A percentile compares a stretch with the other conserved stretches of the same genome.
These are phyloP conservation scores for Eptatretus atami DNA, from an alignment of 2,797 vertebrate species.

Conservation along the genomic window DNA sequence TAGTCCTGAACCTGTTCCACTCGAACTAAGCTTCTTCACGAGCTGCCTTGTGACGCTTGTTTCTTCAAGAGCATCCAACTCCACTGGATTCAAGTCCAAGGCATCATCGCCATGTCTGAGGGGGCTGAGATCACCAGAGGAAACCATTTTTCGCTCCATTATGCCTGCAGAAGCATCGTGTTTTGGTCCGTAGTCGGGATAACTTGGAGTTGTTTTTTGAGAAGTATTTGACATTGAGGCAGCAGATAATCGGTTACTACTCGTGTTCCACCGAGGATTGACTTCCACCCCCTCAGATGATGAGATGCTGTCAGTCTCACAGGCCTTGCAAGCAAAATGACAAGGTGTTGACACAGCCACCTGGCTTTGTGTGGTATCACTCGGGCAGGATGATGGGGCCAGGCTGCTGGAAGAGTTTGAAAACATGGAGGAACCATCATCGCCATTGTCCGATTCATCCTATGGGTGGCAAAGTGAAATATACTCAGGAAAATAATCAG, in stretches of 20 bases:
- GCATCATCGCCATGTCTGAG: background rate
- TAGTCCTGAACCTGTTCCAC: too few relatives aligned
- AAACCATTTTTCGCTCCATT: too few relatives aligned
- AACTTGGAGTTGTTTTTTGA: too few relatives aligned
- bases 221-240: too few relatives aligned
- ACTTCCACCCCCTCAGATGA: too few relatives aligned
- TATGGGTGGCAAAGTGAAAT: background rate
- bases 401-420: background rate
- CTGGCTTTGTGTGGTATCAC: constrained; percentile 1
- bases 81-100: constrained; percentile 3
- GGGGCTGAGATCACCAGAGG: background rate
- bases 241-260: too few relatives aligned
- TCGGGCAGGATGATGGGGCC: background rate
- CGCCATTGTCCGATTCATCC: constrained; percentile 4
- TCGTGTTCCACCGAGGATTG: too few relatives aligned
- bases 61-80: background rate
- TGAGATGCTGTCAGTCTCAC: too few relatives aligned
- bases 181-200: too few relatives aligned
- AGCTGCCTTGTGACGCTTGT: constrained; percentile 2
- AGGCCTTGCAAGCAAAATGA: too few relatives aligned
- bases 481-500: too few relatives aligned
- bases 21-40: constrained; percentile 3
- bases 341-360: background rate
- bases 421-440: constrained; percentile 1
- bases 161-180: too few relatives aligned